Base-by-base conservation (phyloP, 1,140 invertebrate genomes). In the Nephotettix cincticeps region DNA sequence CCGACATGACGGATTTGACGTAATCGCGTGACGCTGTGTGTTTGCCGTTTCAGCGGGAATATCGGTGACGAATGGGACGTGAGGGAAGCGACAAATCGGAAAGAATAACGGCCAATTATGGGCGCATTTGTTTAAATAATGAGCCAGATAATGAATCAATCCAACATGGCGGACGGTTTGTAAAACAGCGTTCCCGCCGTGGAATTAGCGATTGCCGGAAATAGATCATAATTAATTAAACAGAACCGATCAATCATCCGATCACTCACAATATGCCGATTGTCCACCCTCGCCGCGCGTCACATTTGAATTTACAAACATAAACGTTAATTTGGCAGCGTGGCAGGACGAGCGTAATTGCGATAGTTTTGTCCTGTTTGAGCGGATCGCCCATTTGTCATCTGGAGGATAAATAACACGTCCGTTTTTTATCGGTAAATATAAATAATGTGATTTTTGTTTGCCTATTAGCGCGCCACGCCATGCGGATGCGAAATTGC, bases 201-300 rank as follows among this genome's bases (percentile, higher is more conserved):
- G 36, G 32, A 40, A 69, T 65, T 61, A n/a, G 56, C 27, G 21
- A 61, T 23, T 27, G 14, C 54, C 68, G 61, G 61, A 70, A 70
- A 70, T 70, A 58, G 61, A 70, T 70, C 69, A 70, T 70, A 70
- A 70, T 70, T 70, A 70, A 70, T 70, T 61, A 65, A 70, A 65
- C 58, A 28, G 43, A 23, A 27, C 61, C 69, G 47, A 70, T 70
- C 69, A 70, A 70, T 70, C 68, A 70, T 25, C 61, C 27, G 27
- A 64, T 64, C 61, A 64, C 61, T 64, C 61, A 64, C 17, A 64
- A 64, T 64, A 64, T 51, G 47, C 47, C 47, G 47, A 51, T 51
- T 51, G 27, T 61, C 56, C 13, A 6, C 56, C 21, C 56, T 14
- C 27, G 2, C 23, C 56, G n/a, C 23, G 9, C 23, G 56, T 61